Evolutionary conservation across 2,888 invertebrate genomes (phyloP).

Genomic region (Microctonus hyperodae): DNA sequence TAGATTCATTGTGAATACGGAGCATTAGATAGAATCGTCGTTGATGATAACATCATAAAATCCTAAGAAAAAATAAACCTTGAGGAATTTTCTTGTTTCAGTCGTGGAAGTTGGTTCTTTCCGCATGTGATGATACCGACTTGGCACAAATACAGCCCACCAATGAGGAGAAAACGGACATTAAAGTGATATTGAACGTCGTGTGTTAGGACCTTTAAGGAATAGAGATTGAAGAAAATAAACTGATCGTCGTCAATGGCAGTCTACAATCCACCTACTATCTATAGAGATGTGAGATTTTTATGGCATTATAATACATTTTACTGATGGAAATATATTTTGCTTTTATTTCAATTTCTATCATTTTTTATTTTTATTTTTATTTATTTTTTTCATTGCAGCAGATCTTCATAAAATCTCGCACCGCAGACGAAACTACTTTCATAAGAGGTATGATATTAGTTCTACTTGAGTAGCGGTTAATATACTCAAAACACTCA

Average conservation of each 20-base stretch:
- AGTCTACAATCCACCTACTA: not conserved
- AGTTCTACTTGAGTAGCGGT: not conserved
- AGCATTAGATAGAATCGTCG: no score
- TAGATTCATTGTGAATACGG: not conserved
- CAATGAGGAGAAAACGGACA: not conserved
- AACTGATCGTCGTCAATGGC: not conserved
- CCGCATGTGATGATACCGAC: not conserved
- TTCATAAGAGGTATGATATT: not conserved
- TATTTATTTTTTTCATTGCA: not conserved
- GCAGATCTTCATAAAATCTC: not conserved
- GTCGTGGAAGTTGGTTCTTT: not conserved
- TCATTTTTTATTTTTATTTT: not conserved
- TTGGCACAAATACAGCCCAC: not conserved
- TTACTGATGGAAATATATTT: not conserved
- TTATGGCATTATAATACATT: not conserved
- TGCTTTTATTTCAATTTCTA: not conserved
- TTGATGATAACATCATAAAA: not conserved
- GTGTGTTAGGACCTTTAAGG: not conserved
- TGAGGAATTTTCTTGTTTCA: not conserved
- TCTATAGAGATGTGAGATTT: not conserved
- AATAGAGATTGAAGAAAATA: not conserved
- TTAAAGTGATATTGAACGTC: not conserved
- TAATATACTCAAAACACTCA: not conserved
- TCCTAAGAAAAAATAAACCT: not conserved
- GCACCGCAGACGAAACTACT: not conserved